Evolutionary conservation across 2,113 vertebrate genomes (phyloP), one percentile per base, ranked within the genome.

Genomic region (Halichoerus grypus): DNA sequence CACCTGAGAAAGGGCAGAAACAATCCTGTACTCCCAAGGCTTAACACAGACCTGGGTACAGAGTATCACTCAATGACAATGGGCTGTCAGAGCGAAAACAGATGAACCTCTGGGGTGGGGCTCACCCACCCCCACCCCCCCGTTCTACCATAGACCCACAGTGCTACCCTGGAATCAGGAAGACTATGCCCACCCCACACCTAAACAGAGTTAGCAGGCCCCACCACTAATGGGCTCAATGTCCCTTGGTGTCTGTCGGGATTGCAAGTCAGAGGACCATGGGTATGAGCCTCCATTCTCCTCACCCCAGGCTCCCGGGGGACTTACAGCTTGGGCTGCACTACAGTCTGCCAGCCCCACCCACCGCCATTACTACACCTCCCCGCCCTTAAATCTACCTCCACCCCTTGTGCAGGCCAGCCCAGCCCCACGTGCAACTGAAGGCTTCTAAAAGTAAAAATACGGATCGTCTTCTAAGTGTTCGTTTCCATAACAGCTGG

Each of bases 401-500:
- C 59, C 31, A 7, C 51, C 11, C 74, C 76, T 39, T 16, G 28
- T 10, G 28, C 10, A 65, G 55, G 49, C n/a, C 65, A 63, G 57
- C 36, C 79, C 88, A 55, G 59, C 49, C 81, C 72, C 10, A 31
- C 49, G 49, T 15, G 12, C 31, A 33, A 63, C 19, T 15, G 13
- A 76, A 94, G 49, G 36, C 42, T 89, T 76, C 39, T 51, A 5
- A 26, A 51, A 93, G 36, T 67, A 24, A 86, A 79, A 55, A 53
- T 9, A 3, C 1, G 72, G 71, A n/a, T 55, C 83, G 46, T 55
- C 61, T 55, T 86, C 71, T 28, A 90, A 72, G 39, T 87, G 61
- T 63, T 33, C 31, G 39, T 80, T 97, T 97, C 77, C 55, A 2
- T 72, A 81, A 95, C 31, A 92, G 67, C 33, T 2, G 0, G 21